Evolutionary conservation across 2,888 invertebrate genomes (phyloP).

Genomic region (Parthenolecanium corni): DNA sequence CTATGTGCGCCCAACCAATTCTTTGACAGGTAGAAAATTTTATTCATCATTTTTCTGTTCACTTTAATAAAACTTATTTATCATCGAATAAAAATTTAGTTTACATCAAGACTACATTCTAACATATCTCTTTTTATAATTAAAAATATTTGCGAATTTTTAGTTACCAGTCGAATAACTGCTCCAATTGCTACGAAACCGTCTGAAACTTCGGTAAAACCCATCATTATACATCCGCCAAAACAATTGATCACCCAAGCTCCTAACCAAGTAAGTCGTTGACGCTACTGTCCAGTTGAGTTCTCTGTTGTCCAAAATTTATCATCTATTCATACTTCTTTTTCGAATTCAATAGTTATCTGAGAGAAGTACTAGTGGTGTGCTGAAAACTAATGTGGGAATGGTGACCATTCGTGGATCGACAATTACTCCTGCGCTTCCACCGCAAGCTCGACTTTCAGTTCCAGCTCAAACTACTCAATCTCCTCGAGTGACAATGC

Average conservation of each 20-base stretch:
- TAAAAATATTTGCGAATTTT: background rate
- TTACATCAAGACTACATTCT: background rate
- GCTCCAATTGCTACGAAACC: conserved; percentile 20
- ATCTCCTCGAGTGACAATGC: conserved; percentile 15
- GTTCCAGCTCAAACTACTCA: conserved; percentile 13
- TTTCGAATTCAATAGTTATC: conserved; percentile 3
- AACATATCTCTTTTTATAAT: background rate
- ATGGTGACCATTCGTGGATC: conserved; percentile 22
- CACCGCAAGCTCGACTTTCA: conserved; percentile 2
- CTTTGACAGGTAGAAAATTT: conserved; percentile 9
- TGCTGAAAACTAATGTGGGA: conserved; percentile 19
- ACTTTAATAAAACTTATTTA: background rate
- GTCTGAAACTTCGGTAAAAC: conserved; percentile 12
- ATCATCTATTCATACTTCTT: no score
- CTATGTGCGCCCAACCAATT: conserved; percentile 7
- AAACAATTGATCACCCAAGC: conserved; percentile 18
- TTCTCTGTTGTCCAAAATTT: no score
- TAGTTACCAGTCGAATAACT: conserved; percentile 26
- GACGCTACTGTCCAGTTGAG: no score
- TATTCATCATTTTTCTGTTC: background rate
- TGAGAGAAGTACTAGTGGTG: conserved; percentile 16
- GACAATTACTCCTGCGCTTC: conserved; percentile 9
- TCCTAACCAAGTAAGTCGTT: background rate
- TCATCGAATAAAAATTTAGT: background rate
- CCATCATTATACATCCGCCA: conserved; percentile 20